These are phyloP conservation scores for Pycnonotus jocosus DNA, from an alignment of 2,113 vertebrate species.

Conservation along the genomic window DNA sequence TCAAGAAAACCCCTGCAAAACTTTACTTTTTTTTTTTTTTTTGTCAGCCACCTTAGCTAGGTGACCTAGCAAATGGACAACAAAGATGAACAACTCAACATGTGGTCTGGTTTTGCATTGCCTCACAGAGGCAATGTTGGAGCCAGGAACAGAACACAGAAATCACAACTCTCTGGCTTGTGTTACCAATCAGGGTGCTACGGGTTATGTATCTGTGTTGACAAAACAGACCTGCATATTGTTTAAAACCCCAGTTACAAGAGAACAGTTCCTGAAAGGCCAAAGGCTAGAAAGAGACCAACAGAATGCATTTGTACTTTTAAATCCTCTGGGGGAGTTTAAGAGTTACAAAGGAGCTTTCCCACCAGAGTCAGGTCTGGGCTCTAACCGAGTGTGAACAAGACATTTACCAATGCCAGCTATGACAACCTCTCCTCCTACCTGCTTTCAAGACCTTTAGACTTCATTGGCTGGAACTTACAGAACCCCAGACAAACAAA, in stretches of 20 bases:
- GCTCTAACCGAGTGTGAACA: not conserved
- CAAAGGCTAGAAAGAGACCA: slow-evolving; percentile 22
- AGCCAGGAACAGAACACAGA: not conserved
- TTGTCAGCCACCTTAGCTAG: not conserved
- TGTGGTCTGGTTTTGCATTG: not conserved
- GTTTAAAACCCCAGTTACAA: slow-evolving; percentile 5
- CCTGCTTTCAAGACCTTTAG: not conserved
- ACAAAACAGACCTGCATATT: slow-evolving; percentile 30
- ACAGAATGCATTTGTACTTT: slow-evolving; percentile 21
- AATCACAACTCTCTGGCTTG: not conserved
- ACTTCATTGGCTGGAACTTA: not conserved
- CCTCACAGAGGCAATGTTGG: not conserved
- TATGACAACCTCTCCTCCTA: not conserved
- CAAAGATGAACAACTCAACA: not conserved
- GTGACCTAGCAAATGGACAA: not conserved
- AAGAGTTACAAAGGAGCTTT: slow-evolving; percentile 21
- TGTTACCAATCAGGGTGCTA: not conserved
- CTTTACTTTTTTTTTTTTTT: not conserved
- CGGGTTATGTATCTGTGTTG: not conserved
- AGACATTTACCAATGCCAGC: not conserved
- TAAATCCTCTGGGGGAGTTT: not conserved
- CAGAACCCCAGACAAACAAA: not conserved
- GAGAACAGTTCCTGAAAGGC: slow-evolving; percentile 21
- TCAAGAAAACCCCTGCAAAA: not conserved
- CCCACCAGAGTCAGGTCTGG: not conserved